Evolutionary conservation across 2,888 invertebrate species (phyloP).

Genomic region (Aphidoletes aphidimyza): DNA sequence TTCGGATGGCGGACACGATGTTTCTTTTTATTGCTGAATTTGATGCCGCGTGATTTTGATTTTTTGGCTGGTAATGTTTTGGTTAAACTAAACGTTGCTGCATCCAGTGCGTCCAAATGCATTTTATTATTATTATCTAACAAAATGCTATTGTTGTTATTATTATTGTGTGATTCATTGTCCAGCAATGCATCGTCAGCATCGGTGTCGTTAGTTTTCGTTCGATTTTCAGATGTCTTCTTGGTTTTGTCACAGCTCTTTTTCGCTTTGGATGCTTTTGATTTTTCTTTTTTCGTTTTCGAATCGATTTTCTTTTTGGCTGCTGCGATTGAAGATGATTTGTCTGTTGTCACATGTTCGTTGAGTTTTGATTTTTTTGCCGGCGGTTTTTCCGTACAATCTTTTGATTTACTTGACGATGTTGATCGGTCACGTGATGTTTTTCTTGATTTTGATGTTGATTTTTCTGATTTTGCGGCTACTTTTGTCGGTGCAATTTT

Average conservation of each 20-base stretch:
- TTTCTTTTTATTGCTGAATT: constrained; percentile 57
- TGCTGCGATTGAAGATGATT: background rate
- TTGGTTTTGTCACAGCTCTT: constrained; percentile 33
- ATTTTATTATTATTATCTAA: constrained; percentile 15
- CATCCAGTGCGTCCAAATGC: background rate
- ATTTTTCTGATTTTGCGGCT: background rate
- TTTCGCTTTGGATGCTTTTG: constrained; percentile 14
- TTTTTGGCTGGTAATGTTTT: background rate
- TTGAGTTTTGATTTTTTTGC: background rate
- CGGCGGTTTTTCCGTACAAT: background rate
- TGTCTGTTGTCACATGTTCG: background rate
- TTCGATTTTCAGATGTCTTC: background rate
- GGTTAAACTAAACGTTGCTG: background rate
- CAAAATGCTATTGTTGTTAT: constrained; percentile 55
- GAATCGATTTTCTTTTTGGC: background rate
- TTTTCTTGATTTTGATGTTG: constrained; percentile 32
- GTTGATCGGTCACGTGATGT: constrained; percentile 31
- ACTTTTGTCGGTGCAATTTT: background rate
- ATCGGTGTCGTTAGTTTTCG: background rate
- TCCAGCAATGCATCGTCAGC: constrained; percentile 45
- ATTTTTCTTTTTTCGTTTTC: constrained; percentile 21
- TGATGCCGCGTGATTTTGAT: constrained; percentile 50
- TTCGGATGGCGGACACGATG: constrained; percentile 53
- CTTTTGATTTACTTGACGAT: constrained; percentile 25
- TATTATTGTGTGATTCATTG: constrained; percentile 34